Percentiles rank a stretch among this genome's conserved stretches.
phyloP scores from a whole-genome alignment of 2,797 vertebrate genomes.

The Enteromius trimaculatus region DNA sequence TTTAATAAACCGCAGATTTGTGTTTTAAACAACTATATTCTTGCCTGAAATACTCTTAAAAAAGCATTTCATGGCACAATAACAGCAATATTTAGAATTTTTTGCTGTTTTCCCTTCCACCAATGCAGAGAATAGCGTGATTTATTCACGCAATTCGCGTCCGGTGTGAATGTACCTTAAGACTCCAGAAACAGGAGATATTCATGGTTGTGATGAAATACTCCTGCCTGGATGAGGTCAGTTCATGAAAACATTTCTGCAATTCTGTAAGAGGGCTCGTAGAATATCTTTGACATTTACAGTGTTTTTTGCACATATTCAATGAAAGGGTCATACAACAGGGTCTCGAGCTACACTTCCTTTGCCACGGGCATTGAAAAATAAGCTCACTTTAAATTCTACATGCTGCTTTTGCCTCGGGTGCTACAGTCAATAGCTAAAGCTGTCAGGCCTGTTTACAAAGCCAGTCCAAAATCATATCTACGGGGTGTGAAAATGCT shows the following conservation, averaged over 20 bases:
- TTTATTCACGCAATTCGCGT: too few species aligned
- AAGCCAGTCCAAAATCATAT: neutral
- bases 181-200: neutral
- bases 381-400: constrained; percentile 12
- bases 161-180: neutral
- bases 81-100: too few species aligned
- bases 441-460: constrained; percentile 26
- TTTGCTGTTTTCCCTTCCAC: too few species aligned
- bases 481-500: constrained; percentile 3
- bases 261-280: neutral
- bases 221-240: neutral
- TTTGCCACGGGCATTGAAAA: neutral
- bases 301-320: constrained; percentile 13
- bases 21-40: too few species aligned
- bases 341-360: constrained; percentile 10
- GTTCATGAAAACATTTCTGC: constrained; percentile 1
- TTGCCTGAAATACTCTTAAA: too few species aligned
- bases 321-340: neutral
- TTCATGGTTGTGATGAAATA: neutral
- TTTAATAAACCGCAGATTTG: too few species aligned
- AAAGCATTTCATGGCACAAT: too few species aligned
- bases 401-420: neutral
- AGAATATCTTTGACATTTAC: neutral
- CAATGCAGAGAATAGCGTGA: too few species aligned
- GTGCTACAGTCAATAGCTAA: neutral